phyloP scores from a whole-genome alignment of 1,140 invertebrate genomes.

The Oncopodura yosiiana region DNA sequence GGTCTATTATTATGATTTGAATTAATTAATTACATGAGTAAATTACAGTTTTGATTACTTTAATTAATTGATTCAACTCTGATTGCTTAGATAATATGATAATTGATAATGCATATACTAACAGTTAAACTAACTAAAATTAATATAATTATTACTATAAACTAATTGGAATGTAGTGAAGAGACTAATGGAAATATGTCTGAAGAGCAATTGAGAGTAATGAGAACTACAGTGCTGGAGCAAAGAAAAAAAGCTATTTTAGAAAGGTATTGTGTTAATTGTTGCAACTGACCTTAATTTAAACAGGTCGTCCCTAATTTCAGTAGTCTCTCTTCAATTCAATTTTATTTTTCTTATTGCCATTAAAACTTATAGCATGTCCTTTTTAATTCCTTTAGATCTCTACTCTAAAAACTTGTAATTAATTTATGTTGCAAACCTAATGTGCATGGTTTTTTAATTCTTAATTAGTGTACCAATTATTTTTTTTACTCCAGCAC shows the following conservation, averaged over 20 bases:
- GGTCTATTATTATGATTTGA: too few species aligned
- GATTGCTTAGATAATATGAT: too few species aligned
- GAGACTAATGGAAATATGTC: conserved; percentile 30
- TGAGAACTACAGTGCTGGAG: conserved; percentile 33
- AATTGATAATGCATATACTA: too few species aligned
- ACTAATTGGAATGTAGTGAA: too few species aligned
- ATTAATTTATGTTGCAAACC: too few species aligned
- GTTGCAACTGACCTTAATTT: neutral
- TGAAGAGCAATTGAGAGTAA: conserved; percentile 28
- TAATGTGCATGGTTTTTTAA: too few species aligned
- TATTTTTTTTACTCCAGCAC: neutral
- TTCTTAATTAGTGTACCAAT: neutral
- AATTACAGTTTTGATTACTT: neutral
- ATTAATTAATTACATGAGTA: neutral
- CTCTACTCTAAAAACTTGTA: too few species aligned
- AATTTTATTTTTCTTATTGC: too few species aligned
- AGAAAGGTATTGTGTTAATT: conserved; percentile 29
- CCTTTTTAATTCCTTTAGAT: neutral
- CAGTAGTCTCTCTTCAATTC: too few species aligned
- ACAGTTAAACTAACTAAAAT: too few species aligned
- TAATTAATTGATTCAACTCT: neutral
- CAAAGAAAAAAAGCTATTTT: conserved; percentile 36
- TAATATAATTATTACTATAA: too few species aligned
- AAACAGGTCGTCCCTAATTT: too few species aligned
- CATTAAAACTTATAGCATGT: neutral